Conservation (phyloP, 2,888 invertebrate species). For the Thymelicus sylvestris region DNA sequence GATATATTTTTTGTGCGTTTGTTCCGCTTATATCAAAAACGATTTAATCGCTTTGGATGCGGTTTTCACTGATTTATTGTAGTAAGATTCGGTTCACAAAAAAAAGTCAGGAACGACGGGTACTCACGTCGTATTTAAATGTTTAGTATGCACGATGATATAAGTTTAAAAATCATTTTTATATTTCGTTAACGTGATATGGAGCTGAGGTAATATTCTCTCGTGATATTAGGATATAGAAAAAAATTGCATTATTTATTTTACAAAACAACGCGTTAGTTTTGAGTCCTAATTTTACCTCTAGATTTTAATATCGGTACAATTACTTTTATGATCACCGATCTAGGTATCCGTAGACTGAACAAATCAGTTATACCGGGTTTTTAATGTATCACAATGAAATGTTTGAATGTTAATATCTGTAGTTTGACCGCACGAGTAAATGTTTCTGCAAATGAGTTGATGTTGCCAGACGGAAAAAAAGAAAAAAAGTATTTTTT, state of each 20-base stretch:
- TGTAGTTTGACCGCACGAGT: not conserved
- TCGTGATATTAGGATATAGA: slow-evolving; percentile 79
- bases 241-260: slow-evolving; percentile 44
- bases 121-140: too few species aligned
- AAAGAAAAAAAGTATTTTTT: slow-evolving; percentile 3
- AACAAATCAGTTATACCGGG: slow-evolving; percentile 33
- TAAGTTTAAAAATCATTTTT: too few species aligned
- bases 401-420: not conserved
- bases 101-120: too few species aligned
- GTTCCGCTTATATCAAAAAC: too few species aligned
- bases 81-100: too few species aligned
- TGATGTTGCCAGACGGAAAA: too few species aligned
- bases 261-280: slow-evolving; percentile 66
- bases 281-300: slow-evolving; percentile 66
- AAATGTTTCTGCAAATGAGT: slow-evolving; percentile 4
- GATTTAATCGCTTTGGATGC: too few species aligned
- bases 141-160: too few species aligned
- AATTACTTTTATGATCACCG: slow-evolving; percentile 38
- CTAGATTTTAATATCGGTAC: slow-evolving; percentile 48
- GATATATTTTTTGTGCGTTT: too few species aligned
- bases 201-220: slow-evolving; percentile 38
- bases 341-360: slow-evolving; percentile 41
- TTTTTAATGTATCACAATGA: slow-evolving; percentile 36
- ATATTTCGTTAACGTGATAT: not conserved
- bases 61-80: too few species aligned